Evolutionary conservation across 2,888 invertebrate genomes (phyloP).

Genomic region (Keiferia lycopersicella): DNA sequence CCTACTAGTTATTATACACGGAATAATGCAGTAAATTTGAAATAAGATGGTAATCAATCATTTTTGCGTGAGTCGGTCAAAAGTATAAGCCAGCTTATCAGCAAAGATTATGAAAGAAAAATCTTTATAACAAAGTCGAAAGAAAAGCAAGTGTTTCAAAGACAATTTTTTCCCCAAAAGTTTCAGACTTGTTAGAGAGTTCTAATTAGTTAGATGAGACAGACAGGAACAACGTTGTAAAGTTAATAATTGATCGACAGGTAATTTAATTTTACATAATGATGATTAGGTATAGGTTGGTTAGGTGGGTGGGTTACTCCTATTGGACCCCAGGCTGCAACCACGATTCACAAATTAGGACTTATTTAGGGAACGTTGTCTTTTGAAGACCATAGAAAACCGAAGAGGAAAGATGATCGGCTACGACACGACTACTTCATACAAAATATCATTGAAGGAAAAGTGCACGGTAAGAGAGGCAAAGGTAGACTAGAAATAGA

Average conservation of each 20-base stretch:
- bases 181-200: background rate
- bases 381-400: no score
- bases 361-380: no score
- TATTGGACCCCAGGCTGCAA: background rate
- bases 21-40: no score
- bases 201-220: conserved; percentile 5
- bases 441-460: no score
- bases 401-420: no score
- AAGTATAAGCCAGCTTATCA: background rate
- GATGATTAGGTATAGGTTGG: background rate
- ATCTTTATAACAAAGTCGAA: background rate
- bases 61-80: background rate
- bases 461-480: no score
- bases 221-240: background rate
- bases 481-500: no score
- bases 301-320: background rate
- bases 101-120: conserved; percentile 4
- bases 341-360: no score
- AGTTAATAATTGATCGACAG: conserved; percentile 5
- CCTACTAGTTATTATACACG: no score
- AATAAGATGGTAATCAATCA: background rate
- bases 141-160: conserved; percentile 10
- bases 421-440: no score
- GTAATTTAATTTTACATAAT: conserved; percentile 1
- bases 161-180: conserved; percentile 9